Evolutionary conservation across 2,888 invertebrate genomes (phyloP).

Genomic region (Diabrotica balteata): DNA sequence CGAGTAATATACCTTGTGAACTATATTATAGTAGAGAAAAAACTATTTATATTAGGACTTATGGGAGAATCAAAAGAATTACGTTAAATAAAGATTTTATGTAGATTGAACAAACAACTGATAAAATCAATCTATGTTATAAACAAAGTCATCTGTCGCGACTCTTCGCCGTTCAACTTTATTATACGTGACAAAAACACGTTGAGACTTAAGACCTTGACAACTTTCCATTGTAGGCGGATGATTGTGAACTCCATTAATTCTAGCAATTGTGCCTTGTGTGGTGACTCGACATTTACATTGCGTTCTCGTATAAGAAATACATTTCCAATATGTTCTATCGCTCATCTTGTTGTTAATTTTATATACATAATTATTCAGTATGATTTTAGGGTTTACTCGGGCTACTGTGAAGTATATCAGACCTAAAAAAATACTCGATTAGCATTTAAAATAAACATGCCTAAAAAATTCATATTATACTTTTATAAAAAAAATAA

Average conservation of each 20-base stretch:
- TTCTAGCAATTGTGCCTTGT: conserved; percentile 35
- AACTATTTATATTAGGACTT: too few species aligned
- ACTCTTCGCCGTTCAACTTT: background rate
- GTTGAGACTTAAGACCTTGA: conserved; percentile 30
- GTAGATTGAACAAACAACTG: too few species aligned
- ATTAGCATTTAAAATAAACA: background rate
- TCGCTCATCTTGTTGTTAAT: conserved; percentile 42
- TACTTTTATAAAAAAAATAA: too few species aligned
- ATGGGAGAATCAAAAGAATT: too few species aligned
- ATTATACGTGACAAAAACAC: conserved; percentile 25
- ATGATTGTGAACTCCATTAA: conserved; percentile 44
- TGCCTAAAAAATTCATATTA: too few species aligned
- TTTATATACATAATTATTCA: conserved; percentile 43
- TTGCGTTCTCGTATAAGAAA: conserved; percentile 43
- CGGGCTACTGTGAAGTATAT: conserved; percentile 44
- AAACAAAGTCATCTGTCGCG: background rate
- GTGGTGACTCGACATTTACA: conserved; percentile 49
- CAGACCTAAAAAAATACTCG: conserved; percentile 37
- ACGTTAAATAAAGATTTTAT: too few species aligned
- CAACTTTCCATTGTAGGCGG: conserved; percentile 31
- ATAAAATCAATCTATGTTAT: too few species aligned
- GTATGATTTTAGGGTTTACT: conserved; percentile 47
- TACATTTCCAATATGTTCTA: conserved; percentile 50
- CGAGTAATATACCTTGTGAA: too few species aligned
- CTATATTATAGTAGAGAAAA: too few species aligned